Evolutionary conservation across 2,888 invertebrate genomes (phyloP).

Genomic region (Latrodectus elegans): DNA sequence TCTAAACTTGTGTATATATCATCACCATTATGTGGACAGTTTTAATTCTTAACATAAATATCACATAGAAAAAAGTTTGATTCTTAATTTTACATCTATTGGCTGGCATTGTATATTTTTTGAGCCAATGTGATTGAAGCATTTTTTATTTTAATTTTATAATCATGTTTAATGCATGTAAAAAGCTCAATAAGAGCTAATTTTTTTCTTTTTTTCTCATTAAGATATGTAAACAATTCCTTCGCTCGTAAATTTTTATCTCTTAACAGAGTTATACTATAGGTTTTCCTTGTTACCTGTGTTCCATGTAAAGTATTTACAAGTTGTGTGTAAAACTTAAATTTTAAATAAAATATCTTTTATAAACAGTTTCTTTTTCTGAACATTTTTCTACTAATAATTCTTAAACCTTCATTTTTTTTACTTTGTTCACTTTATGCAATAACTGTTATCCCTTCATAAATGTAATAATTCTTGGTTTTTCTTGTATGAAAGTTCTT

Average conservation of each 20-base stretch:
- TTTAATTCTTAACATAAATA: conserved; percentile 20
- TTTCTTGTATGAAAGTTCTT: no score
- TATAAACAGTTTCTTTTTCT: conserved; percentile 11
- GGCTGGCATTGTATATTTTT: conserved; percentile 45
- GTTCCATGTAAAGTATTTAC: conserved; percentile 35
- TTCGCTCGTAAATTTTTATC: background rate
- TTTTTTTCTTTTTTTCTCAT: background rate
- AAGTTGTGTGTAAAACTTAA: conserved; percentile 37
- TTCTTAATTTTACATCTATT: conserved; percentile 8
- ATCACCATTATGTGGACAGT: conserved; percentile 49
- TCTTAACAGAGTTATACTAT: conserved; percentile 3
- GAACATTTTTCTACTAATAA: background rate
- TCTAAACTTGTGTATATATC: conserved; percentile 45
- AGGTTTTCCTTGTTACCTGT: conserved; percentile 19
- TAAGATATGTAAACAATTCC: background rate
- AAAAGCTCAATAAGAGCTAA: background rate
- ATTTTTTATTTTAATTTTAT: background rate
- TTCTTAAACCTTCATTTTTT: no score
- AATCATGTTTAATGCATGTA: background rate
- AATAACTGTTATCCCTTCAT: no score
- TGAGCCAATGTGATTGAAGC: background rate
- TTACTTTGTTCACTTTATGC: no score
- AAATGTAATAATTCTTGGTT: no score
- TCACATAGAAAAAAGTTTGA: background rate
- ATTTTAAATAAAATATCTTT: conserved; percentile 59